Percentiles rank a stretch among this genome's conserved stretches.
Conservation (phyloP, 2,113 vertebrate genomes). For the Natator depressus region DNA sequence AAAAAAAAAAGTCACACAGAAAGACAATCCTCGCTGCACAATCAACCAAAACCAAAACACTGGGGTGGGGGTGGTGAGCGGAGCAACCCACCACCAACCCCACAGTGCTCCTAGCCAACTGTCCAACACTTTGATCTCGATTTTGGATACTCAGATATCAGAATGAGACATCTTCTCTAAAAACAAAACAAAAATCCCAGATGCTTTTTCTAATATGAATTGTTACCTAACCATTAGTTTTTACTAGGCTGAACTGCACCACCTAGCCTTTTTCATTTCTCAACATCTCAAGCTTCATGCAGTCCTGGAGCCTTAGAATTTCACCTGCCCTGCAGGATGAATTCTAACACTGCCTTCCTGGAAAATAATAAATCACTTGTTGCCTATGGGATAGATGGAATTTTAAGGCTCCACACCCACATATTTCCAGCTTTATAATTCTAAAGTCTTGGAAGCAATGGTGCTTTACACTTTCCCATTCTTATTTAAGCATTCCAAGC, state of each 20-base stretch:
- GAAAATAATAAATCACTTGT: not conserved
- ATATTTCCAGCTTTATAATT: not conserved
- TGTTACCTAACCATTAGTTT: not conserved
- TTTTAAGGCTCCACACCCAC: not conserved
- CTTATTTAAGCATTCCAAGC: not conserved
- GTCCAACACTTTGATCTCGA: not conserved
- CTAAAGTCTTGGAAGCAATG: not conserved
- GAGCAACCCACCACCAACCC: too few species aligned
- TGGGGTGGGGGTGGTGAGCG: too few species aligned
- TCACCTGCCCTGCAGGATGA: not conserved
- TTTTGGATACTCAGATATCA: not conserved
- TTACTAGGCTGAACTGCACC: not conserved
- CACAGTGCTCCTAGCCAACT: not conserved
- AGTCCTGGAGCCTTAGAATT: not conserved
- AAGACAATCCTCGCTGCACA: not conserved
- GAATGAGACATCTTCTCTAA: not conserved
- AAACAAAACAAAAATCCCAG: not conserved
- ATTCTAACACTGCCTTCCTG: not conserved
- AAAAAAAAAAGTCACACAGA: not conserved
- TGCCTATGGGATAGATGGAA: not conserved
- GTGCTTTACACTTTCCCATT: not conserved
- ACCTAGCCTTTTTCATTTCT: not conserved
- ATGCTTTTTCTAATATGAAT: not conserved
- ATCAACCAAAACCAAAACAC: not conserved
- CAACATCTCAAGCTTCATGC: not conserved